Evolutionary conservation across 2,797 vertebrate species (phyloP).

Genomic region (Crenuchus spilurus): DNA sequence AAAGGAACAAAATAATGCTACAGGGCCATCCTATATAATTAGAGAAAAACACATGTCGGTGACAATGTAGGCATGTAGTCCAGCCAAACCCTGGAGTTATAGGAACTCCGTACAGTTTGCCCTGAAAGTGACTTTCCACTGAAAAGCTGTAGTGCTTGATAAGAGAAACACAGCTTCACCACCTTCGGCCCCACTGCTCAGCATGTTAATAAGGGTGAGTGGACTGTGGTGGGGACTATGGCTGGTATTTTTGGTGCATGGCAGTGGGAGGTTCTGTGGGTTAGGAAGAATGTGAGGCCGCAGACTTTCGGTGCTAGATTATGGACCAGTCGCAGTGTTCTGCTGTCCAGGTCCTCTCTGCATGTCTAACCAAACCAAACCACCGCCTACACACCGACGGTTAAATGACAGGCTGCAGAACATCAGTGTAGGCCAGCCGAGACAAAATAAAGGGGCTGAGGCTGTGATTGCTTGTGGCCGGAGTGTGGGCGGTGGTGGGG

Average conservation of each 20-base stretch:
- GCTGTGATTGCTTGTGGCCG: conserved; percentile 68
- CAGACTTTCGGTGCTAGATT: conserved; percentile 71
- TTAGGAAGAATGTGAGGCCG: conserved; percentile 79
- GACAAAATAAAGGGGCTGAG: conserved; percentile 62
- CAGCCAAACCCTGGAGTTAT: neutral
- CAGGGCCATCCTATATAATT: conserved; percentile 35
- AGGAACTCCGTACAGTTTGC: neutral
- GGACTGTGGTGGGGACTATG: conserved; percentile 49
- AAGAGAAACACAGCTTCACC: neutral
- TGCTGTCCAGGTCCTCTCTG: conserved; percentile 71
- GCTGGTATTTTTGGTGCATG: conserved; percentile 75
- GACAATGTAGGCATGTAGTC: neutral
- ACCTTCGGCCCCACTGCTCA: neutral
- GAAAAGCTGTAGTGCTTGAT: neutral
- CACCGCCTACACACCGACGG: conserved; percentile 74
- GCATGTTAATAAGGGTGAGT: neutral
- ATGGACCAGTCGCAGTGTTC: conserved; percentile 66
- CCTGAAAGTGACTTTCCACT: neutral
- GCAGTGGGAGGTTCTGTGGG: conserved; percentile 76
- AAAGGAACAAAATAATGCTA: conserved; percentile 26
- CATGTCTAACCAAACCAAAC: conserved; percentile 76
- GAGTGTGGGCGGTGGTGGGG: conserved; percentile 65
- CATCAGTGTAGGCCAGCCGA: conserved; percentile 61
- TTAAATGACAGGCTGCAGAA: conserved; percentile 78
- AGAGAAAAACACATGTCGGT: conserved; percentile 5